phyloP scores from a whole-genome alignment of 2,113 vertebrate species.

The Sapajus apella region DNA sequence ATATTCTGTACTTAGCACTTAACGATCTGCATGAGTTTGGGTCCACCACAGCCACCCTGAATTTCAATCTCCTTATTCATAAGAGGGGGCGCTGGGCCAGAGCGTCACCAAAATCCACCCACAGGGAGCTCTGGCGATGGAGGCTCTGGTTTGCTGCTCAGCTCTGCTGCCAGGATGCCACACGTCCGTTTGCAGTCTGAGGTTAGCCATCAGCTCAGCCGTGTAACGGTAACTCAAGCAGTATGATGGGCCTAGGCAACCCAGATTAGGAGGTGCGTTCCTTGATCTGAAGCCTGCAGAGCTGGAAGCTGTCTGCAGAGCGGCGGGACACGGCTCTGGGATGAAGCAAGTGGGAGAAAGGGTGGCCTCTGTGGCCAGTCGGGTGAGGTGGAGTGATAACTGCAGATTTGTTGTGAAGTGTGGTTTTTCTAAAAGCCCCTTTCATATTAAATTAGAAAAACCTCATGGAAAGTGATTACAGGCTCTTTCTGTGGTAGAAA shows the following conservation, averaged over 20 bases:
- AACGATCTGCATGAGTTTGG: not conserved
- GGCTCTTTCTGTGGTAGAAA: slow-evolving; percentile 80
- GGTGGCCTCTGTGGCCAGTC: not conserved
- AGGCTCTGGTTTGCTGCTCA: not conserved
- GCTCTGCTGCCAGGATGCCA: not conserved
- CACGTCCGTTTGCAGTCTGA: not conserved
- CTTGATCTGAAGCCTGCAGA: not conserved
- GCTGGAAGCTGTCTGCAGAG: not conserved
- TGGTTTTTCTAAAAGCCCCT: slow-evolving; percentile 56
- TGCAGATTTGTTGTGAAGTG: slow-evolving; percentile 57
- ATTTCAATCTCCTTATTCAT: not conserved
- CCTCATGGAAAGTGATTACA: slow-evolving; percentile 77
- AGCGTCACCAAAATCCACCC: not conserved
- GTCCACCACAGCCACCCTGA: not conserved
- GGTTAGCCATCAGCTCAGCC: not conserved
- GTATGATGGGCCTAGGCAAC: not conserved
- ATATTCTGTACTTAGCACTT: not conserved
- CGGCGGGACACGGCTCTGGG: not conserved
- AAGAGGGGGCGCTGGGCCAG: not conserved
- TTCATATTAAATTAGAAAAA: slow-evolving; percentile 72
- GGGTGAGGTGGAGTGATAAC: not conserved
- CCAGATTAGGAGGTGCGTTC: not conserved
- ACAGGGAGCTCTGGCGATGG: not conserved
- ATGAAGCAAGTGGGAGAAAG: not conserved
- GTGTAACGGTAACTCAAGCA: not conserved